Evolutionary conservation across 2,888 invertebrate genomes (phyloP).

Genomic region (Acheta domesticus): DNA sequence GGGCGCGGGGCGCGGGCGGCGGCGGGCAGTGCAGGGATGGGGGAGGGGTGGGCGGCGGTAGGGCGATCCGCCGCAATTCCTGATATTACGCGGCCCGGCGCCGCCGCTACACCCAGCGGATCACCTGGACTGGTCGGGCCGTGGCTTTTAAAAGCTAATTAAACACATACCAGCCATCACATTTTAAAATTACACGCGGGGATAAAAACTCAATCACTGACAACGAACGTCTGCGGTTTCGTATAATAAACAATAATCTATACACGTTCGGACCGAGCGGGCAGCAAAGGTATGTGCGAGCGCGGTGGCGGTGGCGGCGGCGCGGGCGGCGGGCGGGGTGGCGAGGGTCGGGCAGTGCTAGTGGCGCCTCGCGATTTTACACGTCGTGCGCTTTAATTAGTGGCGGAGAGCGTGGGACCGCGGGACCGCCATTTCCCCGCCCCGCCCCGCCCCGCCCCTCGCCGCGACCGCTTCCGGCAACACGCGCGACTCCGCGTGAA

Average conservation of each 20-base stretch:
- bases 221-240: slow-evolving; percentile 18
- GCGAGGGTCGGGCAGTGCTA: neutral
- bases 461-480: neutral
- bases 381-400: slow-evolving; percentile 5
- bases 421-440: neutral
- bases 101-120: slow-evolving; percentile 10
- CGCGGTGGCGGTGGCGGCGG: neutral
- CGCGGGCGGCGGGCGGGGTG: neutral
- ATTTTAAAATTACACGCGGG: slow-evolving; percentile 18
- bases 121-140: slow-evolving; percentile 18
- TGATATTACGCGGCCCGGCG: neutral
- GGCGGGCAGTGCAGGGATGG: neutral
- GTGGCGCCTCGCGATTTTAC: neutral
- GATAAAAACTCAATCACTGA: slow-evolving; percentile 18
- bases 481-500: no score
- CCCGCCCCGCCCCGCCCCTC: neutral
- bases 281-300: neutral
- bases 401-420: slow-evolving; percentile 4
- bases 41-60: neutral
- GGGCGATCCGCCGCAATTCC: neutral
- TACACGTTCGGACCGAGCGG: neutral
- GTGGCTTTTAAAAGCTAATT: slow-evolving; percentile 18
- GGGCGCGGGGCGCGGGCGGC: neutral
- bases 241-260: slow-evolving; percentile 18
- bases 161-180: slow-evolving; percentile 11